Percentiles rank a stretch among this genome's conserved stretches.
phyloP scores from a whole-genome alignment of 2,113 vertebrate species.

The Cavia aperea region DNA sequence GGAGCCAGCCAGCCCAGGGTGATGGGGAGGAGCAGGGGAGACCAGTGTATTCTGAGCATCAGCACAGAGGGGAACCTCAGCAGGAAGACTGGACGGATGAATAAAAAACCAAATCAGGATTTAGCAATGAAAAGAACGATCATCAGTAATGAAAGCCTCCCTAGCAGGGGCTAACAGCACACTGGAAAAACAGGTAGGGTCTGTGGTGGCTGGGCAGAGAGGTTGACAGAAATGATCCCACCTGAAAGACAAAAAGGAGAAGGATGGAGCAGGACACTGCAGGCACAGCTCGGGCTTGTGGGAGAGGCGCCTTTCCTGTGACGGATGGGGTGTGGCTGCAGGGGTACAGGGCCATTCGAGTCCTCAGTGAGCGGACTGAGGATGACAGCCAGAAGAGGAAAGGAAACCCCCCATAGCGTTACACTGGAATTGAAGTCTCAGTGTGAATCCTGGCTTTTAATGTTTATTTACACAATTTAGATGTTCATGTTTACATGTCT shows the following conservation, averaged over 20 bases:
- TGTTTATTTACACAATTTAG: neutral
- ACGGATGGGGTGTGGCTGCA: neutral
- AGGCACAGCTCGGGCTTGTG: neutral
- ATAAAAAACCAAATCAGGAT: neutral
- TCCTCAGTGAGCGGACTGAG: neutral
- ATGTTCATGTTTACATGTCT: neutral
- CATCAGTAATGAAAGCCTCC: neutral
- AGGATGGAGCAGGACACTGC: neutral
- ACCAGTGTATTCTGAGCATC: neutral
- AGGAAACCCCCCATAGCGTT: neutral
- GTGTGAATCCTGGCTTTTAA: neutral
- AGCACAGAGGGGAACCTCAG: neutral
- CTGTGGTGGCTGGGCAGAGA: neutral
- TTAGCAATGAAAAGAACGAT: neutral
- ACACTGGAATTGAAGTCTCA: neutral
- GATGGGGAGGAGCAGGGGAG: neutral
- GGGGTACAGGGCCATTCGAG: no score
- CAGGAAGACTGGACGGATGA: neutral
- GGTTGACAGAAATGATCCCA: neutral
- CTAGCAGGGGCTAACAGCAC: neutral
- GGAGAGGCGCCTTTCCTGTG: neutral
- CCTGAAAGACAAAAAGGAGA: neutral
- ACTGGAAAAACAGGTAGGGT: neutral
- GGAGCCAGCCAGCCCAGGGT: neutral
- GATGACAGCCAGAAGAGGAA: neutral